Conservation (phyloP, 2,113 vertebrate species). For the Benthochromis sp. region DNA sequence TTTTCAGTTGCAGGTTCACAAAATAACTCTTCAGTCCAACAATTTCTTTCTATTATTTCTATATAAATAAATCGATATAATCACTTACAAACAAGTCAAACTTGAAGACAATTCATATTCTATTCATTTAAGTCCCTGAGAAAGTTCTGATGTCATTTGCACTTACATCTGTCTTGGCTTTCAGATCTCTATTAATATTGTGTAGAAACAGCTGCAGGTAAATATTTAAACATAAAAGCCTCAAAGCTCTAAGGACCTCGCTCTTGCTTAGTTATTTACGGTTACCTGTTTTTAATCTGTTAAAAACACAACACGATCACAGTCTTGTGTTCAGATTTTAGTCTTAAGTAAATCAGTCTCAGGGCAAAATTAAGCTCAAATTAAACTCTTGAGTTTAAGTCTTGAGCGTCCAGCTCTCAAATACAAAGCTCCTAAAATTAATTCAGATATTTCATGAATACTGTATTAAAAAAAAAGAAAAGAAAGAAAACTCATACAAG, state of each 20-base stretch:
- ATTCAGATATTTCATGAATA: not conserved
- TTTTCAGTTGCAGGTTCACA: not conserved
- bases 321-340: not conserved
- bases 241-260: not conserved
- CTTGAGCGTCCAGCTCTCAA: rapidly evolving
- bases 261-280: rapidly evolving
- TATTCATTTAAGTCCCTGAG: not conserved
- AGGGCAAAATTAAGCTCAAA: not conserved
- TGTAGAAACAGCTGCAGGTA: not conserved
- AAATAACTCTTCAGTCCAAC: not conserved
- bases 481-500: rapidly evolving
- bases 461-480: not conserved
- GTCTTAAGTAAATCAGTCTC: not conserved
- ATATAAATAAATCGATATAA: not conserved
- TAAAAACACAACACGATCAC: not conserved
- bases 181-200: not conserved
- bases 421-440: not conserved
- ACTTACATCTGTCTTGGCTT: not conserved
- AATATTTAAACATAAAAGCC: not conserved
- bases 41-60: not conserved
- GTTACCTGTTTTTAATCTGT: not conserved
- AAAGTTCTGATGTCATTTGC: not conserved
- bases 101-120: not conserved
- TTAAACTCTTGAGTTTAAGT: not conserved
- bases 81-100: not conserved